phyloP scores from a whole-genome alignment of 2,888 invertebrate genomes.

The Lissocephala sabroskyi region DNA sequence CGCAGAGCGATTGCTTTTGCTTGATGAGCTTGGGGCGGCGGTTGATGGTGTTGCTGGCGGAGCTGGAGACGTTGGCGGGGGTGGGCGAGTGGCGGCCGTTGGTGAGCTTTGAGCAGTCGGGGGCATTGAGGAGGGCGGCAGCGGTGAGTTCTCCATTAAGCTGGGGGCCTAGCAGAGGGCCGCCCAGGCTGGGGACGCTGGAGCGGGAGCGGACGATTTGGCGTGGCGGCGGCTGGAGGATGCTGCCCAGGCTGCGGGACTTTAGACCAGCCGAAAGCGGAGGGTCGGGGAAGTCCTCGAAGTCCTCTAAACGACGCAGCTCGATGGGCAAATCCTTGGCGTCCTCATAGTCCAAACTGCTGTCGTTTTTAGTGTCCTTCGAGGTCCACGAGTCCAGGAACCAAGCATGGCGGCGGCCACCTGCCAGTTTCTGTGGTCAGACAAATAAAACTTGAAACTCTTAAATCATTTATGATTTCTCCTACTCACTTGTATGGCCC shows the following conservation, averaged over 20 bases:
- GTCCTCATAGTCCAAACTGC: constrained; percentile 77
- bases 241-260: constrained; percentile 88
- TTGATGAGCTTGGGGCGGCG: constrained; percentile 82
- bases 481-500: constrained; percentile 81
- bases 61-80: constrained; percentile 4
- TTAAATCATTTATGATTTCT: no score
- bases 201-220: constrained; percentile 83
- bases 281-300: constrained; percentile 75
- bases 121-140: constrained; percentile 25
- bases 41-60: constrained; percentile 51
- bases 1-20: constrained; percentile 88
- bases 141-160: constrained; percentile 24
- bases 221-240: constrained; percentile 82
- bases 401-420: constrained; percentile 81
- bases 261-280: constrained; percentile 79
- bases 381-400: constrained; percentile 87
- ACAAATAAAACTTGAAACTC: no score
- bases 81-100: constrained; percentile 53
- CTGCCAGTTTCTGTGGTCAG: constrained; percentile 80
- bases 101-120: constrained; percentile 29
- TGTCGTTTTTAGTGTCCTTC: constrained; percentile 75
- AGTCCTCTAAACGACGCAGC: constrained; percentile 83
- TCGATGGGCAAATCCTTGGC: constrained; percentile 89
- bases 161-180: constrained; percentile 41
- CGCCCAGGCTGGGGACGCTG: constrained; percentile 80